Base-by-base conservation (phyloP, 2,113 vertebrate genomes). In the Spilogale gracilis region DNA sequence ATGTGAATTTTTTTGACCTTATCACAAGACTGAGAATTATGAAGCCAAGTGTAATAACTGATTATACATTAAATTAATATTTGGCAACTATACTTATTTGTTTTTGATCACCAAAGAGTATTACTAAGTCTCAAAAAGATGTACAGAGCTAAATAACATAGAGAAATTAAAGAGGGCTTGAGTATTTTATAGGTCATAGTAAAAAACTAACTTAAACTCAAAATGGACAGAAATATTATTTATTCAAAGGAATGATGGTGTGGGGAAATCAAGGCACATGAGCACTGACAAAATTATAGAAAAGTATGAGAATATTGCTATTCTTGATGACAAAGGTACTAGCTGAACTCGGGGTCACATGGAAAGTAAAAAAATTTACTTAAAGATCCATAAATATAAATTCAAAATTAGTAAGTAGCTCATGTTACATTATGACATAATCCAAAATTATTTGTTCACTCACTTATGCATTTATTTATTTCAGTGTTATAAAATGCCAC, bases 351-450 rank as follows among this genome's bases (percentile, higher is more conserved):
- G 12, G 13, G 30, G 32, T 96, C 67, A 54, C n/a, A 54, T 32
- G 20, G 27, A 83, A 71, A 13, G n/a, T 60, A 65, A 63, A 95
- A 89, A 81, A 89, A 60, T 80, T 95, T 74, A 96, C 50, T 12
- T 80, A 73, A 89, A 73, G 43, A 30, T 38, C 18, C 52, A 82
- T 17, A 95, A 76, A 93, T 69, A 60, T 38, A 90, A 94, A 52
- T 52, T 82, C 21, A 90, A 91, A 67, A 52, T 84, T 45, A 86
- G 43, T 67, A 95, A 76, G 27, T 78, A 87, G 17, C 86, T 82
- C 23, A 78, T 96, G 25, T 67, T 82, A n/a, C 61, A 23, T 25
- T 61, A 27, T 79, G 38, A 79, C 25, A 63, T 38, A 30, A 82
- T 12, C n/a, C 67, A 83, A 83, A 95, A 56, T 2, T 61, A 76